These are phyloP conservation scores for honey bee (Apis mellifera) DNA, from an alignment of 1,140 invertebrate genomes.

Conservation along the genomic window DNA sequence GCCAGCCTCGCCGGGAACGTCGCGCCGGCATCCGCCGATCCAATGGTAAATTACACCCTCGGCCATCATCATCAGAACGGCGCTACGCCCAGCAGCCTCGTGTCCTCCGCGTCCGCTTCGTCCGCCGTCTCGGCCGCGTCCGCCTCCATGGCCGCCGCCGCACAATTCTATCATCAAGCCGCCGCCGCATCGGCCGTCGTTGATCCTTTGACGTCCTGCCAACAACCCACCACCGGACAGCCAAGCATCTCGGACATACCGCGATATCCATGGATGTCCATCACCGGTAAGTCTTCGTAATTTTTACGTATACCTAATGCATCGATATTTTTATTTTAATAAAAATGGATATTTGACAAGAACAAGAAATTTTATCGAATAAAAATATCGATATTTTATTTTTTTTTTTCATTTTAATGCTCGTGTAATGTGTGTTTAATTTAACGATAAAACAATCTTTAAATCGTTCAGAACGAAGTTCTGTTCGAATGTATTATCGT, in stretches of 20 bases:
- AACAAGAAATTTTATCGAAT: too few species aligned
- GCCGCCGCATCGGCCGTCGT: constrained; percentile 85
- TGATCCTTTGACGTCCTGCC: constrained; percentile 85
- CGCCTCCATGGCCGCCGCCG: constrained; percentile 89
- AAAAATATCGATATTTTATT: too few species aligned
- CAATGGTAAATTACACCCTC: constrained; percentile 90
- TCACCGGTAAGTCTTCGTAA: constrained; percentile 90
- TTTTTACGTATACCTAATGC: not conserved
- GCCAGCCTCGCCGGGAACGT: constrained; percentile 85
- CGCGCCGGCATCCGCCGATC: constrained; percentile 83
- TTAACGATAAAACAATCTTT: too few species aligned
- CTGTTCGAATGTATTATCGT: not conserved
- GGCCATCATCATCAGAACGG: constrained; percentile 89
- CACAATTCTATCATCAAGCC: constrained; percentile 94
- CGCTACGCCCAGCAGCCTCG: constrained; percentile 82
- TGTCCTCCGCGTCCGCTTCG: constrained; percentile 81
- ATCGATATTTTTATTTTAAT: too few species aligned
- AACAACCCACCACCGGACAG: constrained; percentile 86
- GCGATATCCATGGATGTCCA: constrained; percentile 98
- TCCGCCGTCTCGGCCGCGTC: constrained; percentile 85
- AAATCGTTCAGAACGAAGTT: too few species aligned
- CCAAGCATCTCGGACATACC: constrained; percentile 92
- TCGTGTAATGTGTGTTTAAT: not conserved
- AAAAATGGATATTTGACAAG: too few species aligned
- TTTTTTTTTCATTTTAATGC: too few species aligned